Evolutionary conservation across 2,888 invertebrate species (phyloP), one percentile per base, ranked within the genome.

Genomic region (Polia nebulosa): DNA sequence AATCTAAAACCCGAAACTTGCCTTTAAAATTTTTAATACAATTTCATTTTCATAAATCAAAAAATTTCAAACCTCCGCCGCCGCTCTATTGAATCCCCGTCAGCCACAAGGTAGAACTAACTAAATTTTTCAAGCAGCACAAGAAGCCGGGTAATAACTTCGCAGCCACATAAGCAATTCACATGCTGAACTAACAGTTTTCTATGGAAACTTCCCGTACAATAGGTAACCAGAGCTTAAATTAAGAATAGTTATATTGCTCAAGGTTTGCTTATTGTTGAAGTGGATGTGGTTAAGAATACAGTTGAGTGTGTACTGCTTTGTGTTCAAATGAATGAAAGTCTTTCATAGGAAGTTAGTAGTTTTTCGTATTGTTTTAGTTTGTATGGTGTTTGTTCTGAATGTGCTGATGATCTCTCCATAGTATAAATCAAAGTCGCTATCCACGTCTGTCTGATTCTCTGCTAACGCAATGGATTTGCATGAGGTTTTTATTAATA

Each of bases 121-220:
- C 51, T 27, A 13, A 56, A 56, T 65, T 65, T 64, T 68, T 56
- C 36, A 39, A 60, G 17, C 20, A 36, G 29, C 29, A 57, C 20
- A 60, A 56, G 62, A 45, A 36, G 45, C 67, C 39, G 20, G 39
- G 17, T 56, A 75, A 76, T 64, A 75, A 65, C 41, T 69, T 59
- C 11, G 34, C 17, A 53, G 51, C 62, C 65, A 61, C 62, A 71
- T 69, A 62, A 75, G 51, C 49, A 53, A 65, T 70, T 75, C 72
- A 78, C 56, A 64, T 57, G 20, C 59, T 61, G 49, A 61, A 61
- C 72, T 63, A 68, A 71, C 51, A 64, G 63, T 51, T 66, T 69
- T 60, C 65, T 27, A 63, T 65, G 20, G 58, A 78, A 80, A 76
- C 56, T 74, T 66, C 34, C 41, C 45, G 6, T 39, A 75, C 68